Evolutionary conservation across 2,113 vertebrate species (phyloP), one percentile per base, ranked within the genome.

Genomic region (Anser brachyrhynchus): DNA sequence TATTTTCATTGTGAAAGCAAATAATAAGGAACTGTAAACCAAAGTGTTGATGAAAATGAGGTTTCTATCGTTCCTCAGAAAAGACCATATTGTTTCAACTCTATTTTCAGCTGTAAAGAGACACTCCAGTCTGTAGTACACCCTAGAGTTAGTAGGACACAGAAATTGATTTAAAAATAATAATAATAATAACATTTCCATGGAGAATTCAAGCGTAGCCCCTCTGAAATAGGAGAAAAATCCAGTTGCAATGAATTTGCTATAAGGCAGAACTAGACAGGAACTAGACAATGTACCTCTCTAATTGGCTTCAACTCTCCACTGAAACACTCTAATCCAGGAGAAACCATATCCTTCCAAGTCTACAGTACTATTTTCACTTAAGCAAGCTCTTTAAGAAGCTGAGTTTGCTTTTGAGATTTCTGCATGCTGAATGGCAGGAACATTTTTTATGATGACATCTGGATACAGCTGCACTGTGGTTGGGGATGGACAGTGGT

Each of bases 1-100:
- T 89, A 76, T 91, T 89, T 86, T 83, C 72, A 75, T 73, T 70
- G 49, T 74, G 37, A 78, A 85, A 82, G 26, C 43, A 85, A 89
- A 77, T 65, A 91, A 90, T 71, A 81, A 85, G 1, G 9, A 82
- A 52, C 55, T 71, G 66, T 78, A 92, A 94, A 80, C 25, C 21
- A 70, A 85, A 90, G 44, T 66, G 75, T 65, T 8, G 3, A 74
- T 57, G 28, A 90, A 94, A 90, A 70, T 51, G 75, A 78, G 35
- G 31, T 89, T 94, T 33, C 75, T 77, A 76, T 15, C 35, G 41
- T 88, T 78, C 35, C 39, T 77, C 71, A 74, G 33, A 78, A 88
- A 74, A 85, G 31, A 65, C 35, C 61, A 26, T 70, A 64, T 65
- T 92, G 31, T 85, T 88, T n/a, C 43, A 77, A 25, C 13, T 70